Evolutionary conservation across 2,113 vertebrate genomes (phyloP), one percentile per base, ranked within the genome.

Genomic region (Pampusana beccarii): DNA sequence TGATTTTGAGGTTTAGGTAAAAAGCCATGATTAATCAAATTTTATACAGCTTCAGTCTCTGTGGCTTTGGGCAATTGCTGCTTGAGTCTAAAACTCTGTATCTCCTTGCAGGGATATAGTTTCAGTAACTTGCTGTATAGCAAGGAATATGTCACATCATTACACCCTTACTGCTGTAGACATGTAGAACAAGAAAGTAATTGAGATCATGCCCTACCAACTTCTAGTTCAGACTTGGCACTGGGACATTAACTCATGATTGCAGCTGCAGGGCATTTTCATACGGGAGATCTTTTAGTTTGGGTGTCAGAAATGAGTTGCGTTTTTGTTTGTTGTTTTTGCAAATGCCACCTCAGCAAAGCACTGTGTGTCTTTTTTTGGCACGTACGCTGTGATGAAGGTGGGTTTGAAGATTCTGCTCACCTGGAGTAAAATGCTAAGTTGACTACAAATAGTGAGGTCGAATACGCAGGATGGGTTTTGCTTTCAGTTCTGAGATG

Each of bases 101-200:
- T 92, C 83, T 86, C 24, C 14, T 64, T 93, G 77, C 91, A 81
- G 29, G 67, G 80, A 31, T 86, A 58, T 4, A 40, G 38, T 94
- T 93, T 80, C 91, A 92, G 75, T 90, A 61, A 31, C 44, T 28
- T 81, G 70, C 78, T 89, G 19, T 67, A 34, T 19, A 51, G 64
- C 44, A 77, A 83, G 60, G 75, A 82, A 82, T 66, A 65, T 71
- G 71, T 92, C 88, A 40, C 60, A 50, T 92, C 71, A 50, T 86
- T 95, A 70, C 67, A 77, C 70, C 80, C 67, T 83, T 80, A 67
- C 44, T 86, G 72, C 72, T 92, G 65, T 64, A 93, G 80, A n/a
- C 69, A 75, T 0, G 0, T 51, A 85, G 74, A 69, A 74, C 2
- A 11, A 74, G 73, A 51, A 78, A 75, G 88, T 90, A 93, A 80